Percentiles rank a stretch among this genome's conserved stretches.
Evolutionary conservation across 92 coral and sea anemone species (phyloP).

Genomic region (Paragorgia papillata): DNA sequence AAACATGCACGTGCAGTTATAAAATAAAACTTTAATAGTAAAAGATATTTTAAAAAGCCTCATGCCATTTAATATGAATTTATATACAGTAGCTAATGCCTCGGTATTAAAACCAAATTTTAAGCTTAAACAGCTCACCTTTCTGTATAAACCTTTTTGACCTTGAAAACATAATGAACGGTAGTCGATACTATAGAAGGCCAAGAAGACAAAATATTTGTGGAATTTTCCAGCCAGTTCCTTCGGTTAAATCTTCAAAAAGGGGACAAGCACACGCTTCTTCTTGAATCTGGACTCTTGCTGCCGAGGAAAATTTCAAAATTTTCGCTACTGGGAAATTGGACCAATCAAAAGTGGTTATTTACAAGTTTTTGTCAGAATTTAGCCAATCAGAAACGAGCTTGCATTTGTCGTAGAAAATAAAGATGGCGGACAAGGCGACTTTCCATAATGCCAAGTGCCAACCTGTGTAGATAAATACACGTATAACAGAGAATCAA

Average conservation of each 20-base stretch:
- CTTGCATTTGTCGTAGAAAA: not conserved
- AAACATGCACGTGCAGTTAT: too few relatives aligned
- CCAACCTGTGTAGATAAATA: not conserved
- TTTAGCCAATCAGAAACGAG: conserved; percentile 24
- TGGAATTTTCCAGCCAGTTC: too few relatives aligned
- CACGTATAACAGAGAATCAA: not conserved
- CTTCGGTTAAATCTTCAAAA: too few relatives aligned
- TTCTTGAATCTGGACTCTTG: too few relatives aligned
- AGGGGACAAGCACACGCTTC: too few relatives aligned
- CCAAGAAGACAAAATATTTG: too few relatives aligned
- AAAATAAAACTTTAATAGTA: too few relatives aligned
- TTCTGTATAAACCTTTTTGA: conserved; percentile 67
- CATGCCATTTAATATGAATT: too few relatives aligned
- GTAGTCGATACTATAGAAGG: not conserved
- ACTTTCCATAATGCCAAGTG: conserved; percentile 3
- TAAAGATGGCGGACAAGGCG: conserved; percentile 26
- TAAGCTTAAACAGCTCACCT: conserved; percentile 68
- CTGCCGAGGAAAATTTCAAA: conserved; percentile 1
- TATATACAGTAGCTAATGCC: too few relatives aligned
- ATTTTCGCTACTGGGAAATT: not conserved
- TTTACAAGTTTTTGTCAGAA: conserved; percentile 29
- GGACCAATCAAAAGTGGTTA: conserved; percentile 59
- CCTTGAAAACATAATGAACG: conserved; percentile 63
- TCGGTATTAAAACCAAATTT: too few relatives aligned
- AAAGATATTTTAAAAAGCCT: too few relatives aligned